Base-by-base conservation (phyloP, 1,140 invertebrate genomes). In the Ceratosolen solmsi region DNA sequence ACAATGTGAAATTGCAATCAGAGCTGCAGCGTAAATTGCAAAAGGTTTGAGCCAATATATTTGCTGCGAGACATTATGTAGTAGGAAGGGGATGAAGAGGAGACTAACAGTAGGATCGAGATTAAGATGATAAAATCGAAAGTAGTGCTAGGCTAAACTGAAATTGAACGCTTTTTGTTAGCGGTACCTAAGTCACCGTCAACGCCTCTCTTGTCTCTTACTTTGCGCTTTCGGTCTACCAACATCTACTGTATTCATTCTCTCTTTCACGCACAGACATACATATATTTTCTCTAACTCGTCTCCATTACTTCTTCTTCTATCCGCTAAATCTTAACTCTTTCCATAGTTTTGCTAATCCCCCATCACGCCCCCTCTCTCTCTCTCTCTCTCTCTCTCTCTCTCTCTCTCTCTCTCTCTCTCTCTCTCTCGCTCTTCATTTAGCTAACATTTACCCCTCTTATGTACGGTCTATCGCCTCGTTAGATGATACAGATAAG, bases 1-100 rank as follows among this genome's bases (percentile, higher is more conserved):
- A 41, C 33, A 9, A 51, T 75, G 56, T 46, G 13, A 70, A 75
- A 60, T 75, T 54, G 36, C 73, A 75, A 75, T 75, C 73, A 75
- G 25, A 60, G 56, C n/a, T 13, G 13, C 54, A 22, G 15, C 4
- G 73, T 75, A 60, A 75, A 75, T 75, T 60, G 1, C 27, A 25
- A 75, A 75, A 75, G 73, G 17, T 25, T 30, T 4, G 8, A 56
- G 38, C 33, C 54, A 41, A 74, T 58, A 41, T 60, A 7, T 60
- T 60, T 60, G 25, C 5, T 60, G 25, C 5, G 8, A 27, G 11
- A 60, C 11, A 11, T 22, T 22, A n/a, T n/a, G 25, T 13, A 11
- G 56, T 3, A 27, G 56, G 4, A 2, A 27, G 56, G 27, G 27
- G 51, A 22, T 20, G 51, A 22, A 20, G 51, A 9, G 25, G n/a